Conservation (phyloP, 1,140 invertebrate species). For the Belonocnema kinseyi region DNA sequence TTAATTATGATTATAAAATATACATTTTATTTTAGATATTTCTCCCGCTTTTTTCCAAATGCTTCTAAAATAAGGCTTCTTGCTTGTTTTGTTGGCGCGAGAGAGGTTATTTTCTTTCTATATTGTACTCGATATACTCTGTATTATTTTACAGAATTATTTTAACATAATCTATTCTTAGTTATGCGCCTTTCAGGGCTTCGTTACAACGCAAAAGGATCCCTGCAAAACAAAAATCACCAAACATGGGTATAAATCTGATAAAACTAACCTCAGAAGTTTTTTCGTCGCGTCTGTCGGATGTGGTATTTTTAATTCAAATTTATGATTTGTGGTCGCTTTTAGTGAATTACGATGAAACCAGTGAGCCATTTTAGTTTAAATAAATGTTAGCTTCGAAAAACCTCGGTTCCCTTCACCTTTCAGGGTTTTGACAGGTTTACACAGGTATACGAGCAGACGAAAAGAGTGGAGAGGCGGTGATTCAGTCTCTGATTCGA, state of each 20-base stretch:
- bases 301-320: conserved; percentile 78
- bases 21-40: too few relatives aligned
- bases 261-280: conserved; percentile 64
- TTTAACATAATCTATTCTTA: too few relatives aligned
- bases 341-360: conserved; percentile 85
- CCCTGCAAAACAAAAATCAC: background rate
- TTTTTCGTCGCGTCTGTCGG: conserved; percentile 66
- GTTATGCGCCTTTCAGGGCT: too few relatives aligned
- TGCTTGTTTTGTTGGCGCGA: too few relatives aligned
- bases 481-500: background rate
- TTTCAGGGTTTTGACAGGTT: background rate
- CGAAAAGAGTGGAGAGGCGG: background rate
- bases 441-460: background rate
- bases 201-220: too few relatives aligned
- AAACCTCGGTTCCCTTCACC: background rate
- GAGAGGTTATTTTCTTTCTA: too few relatives aligned
- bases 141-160: too few relatives aligned
- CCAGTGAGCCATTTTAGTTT: conserved; percentile 81
- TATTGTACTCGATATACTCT: too few relatives aligned
- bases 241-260: conserved; percentile 37
- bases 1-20: too few relatives aligned
- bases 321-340: conserved; percentile 79
- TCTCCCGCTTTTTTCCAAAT: too few relatives aligned
- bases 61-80: too few relatives aligned
- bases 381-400: background rate